These are phyloP conservation scores for Ischnus inquisitorius DNA, from an alignment of 2,888 invertebrate species.

Conservation along the genomic window DNA sequence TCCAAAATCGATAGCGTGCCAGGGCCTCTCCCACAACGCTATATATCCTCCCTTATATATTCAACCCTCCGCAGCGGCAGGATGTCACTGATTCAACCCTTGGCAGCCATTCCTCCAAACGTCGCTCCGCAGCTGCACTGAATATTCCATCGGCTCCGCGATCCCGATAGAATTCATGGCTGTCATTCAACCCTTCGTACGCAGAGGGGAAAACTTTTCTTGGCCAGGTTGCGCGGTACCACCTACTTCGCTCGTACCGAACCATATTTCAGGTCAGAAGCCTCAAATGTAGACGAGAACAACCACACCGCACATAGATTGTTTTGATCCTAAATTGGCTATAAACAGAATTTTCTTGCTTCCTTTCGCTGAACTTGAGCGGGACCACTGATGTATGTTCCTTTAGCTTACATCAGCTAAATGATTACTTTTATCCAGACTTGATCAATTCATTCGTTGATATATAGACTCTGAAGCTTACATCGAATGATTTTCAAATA, in stretches of 20 bases:
- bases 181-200: neutral
- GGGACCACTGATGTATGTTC: too few relatives aligned
- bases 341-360: too few relatives aligned
- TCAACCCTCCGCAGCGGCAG: constrained; percentile 34
- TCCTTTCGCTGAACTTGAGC: too few relatives aligned
- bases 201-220: neutral
- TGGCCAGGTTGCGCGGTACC: neutral
- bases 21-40: constrained; percentile 55
- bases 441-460: too few relatives aligned
- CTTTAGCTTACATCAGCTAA: too few relatives aligned
- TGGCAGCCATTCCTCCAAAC: constrained; percentile 73
- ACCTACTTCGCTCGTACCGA: neutral
- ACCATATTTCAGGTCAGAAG: neutral
- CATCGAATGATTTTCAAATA: too few relatives aligned
- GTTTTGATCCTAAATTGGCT: neutral
- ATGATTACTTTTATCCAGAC: too few relatives aligned
- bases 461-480: too few relatives aligned
- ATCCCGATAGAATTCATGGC: constrained; percentile 6
- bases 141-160: constrained; percentile 3
- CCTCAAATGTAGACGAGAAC: neutral
- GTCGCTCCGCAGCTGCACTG: constrained; percentile 49
- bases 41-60: constrained; percentile 51
- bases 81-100: constrained; percentile 77
- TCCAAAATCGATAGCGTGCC: constrained; percentile 67
- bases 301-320: too few relatives aligned